Percentiles rank a stretch among this genome's conserved stretches.
Evolutionary conservation across 1,140 invertebrate genomes (phyloP).

Genomic region (Heliconius himera): DNA sequence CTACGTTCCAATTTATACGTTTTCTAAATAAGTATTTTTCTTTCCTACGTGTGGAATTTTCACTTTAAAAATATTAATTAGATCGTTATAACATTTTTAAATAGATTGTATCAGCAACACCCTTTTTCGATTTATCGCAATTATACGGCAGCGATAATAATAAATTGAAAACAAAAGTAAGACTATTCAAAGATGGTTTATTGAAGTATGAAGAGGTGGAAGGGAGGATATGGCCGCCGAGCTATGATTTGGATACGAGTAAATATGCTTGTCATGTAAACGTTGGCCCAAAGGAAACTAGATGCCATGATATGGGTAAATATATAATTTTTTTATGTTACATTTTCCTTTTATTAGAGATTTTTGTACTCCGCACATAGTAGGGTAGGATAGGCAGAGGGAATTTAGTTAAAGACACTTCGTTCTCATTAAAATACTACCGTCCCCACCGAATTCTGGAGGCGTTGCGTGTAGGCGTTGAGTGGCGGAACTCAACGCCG

Average conservation of each 20-base stretch:
- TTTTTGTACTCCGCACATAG: not conserved
- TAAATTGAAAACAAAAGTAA: slow-evolving; percentile 36
- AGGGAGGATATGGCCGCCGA: slow-evolving; percentile 57
- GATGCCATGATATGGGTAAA: slow-evolving; percentile 62
- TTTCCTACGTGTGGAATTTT: too few relatives aligned
- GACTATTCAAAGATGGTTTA: slow-evolving; percentile 53
- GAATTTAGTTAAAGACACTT: not conserved
- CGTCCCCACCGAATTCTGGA: too few relatives aligned
- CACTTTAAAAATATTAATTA: too few relatives aligned
- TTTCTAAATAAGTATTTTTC: too few relatives aligned
- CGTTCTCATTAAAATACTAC: too few relatives aligned
- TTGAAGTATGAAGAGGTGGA: slow-evolving; percentile 59
- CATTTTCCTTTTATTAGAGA: too few relatives aligned
- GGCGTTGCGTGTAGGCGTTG: too few relatives aligned
- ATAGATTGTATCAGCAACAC: slow-evolving; percentile 54
- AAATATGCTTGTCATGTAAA: slow-evolving; percentile 51
- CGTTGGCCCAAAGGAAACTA: slow-evolving; percentile 50
- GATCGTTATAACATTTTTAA: too few relatives aligned
- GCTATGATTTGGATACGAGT: slow-evolving; percentile 18
- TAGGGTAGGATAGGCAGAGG: too few relatives aligned
- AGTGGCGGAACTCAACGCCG: too few relatives aligned
- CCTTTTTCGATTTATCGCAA: slow-evolving; percentile 53
- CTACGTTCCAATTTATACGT: too few relatives aligned
- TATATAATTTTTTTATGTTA: slow-evolving; percentile 2
- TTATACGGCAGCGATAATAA: slow-evolving; percentile 50